Conservation (phyloP, 1,140 invertebrate genomes). For the Plectus sambesii region DNA sequence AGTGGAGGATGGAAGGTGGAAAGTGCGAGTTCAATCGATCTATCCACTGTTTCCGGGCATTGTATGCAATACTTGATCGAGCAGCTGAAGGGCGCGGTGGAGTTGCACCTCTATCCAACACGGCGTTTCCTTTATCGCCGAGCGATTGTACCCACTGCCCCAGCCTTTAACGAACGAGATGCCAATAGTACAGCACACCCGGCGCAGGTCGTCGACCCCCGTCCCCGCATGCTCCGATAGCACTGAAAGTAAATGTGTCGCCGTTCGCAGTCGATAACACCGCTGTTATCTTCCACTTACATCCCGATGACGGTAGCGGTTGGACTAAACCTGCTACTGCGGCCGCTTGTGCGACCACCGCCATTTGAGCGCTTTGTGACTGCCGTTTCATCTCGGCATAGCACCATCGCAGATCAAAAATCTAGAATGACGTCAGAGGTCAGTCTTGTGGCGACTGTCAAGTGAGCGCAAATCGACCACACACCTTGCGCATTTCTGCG, state of each 20-base stretch:
- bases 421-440: constrained; percentile 18
- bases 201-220: constrained; percentile 87
- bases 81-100: constrained; percentile 93
- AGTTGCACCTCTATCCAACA: constrained; percentile 99
- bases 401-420: constrained; percentile 43
- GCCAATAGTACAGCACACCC: constrained; percentile 92
- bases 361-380: constrained; percentile 31
- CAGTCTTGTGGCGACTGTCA: no score
- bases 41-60: constrained; percentile 22
- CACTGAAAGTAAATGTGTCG: constrained; percentile 14
- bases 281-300: no score
- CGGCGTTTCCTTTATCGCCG: constrained; percentile 94
- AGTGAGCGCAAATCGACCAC: neutral
- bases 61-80: constrained; percentile 78
- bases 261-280: constrained; percentile 34
- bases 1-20: no score
- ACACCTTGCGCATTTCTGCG: constrained; percentile 50
- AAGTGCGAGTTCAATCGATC: no score
- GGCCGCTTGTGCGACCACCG: constrained; percentile 37
- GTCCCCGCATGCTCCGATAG: constrained; percentile 49
- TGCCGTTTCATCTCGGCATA: constrained; percentile 40
- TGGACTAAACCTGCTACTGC: no score
- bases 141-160: constrained; percentile 91
- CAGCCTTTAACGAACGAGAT: constrained; percentile 99
- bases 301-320: no score